Evolutionary conservation across 1,140 invertebrate species (phyloP), one percentile per base, ranked within the genome.

Genomic region (Copidosoma floridanum): DNA sequence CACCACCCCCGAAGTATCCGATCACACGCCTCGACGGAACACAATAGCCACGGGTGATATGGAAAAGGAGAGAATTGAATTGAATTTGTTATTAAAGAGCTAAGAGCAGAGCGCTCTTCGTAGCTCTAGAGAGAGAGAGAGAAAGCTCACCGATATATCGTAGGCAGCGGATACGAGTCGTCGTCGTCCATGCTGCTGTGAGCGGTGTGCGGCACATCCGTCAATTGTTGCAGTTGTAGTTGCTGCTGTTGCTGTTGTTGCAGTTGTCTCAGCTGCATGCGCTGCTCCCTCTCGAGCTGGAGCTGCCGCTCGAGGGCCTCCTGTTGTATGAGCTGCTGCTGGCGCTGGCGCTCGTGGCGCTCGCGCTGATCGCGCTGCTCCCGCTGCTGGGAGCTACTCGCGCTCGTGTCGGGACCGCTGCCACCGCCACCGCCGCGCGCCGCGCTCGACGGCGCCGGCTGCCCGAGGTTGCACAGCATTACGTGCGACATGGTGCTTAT

Each of bases 111-210:
- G n/a, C n/a, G n/a, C n/a, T n/a, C n/a, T n/a, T n/a, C n/a, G n/a
- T n/a, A n/a, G n/a, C n/a, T n/a, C n/a, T n/a, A n/a, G n/a, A n/a
- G 29, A 8, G 29, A 32, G 8, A 54, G 27, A n/a, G 10, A 8
- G 10, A 29, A 3, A 12, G 60, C 78, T 82, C 84, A 90, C 89
- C 89, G 87, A 85, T 91, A 91, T 81, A 91, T 90, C 62, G 89
- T 90, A 56, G 86, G 86, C 78, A 89, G 86, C 76, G 87, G 83
- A 80, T 87, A 89, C 73, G 88, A 89, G 80, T 90, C 88, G 71
- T 90, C 88, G 60, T 80, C 78, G 65, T 80, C 78, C 71, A 80
- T 76, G 61, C 77, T 81, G 83, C 88, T 90, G 72, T 85, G 85
- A 74, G 53, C 23, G 8, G 60, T 62, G 85, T 85, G 23, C 27